Conservation (phyloP, 2,888 invertebrate species). For the Crossocerus cetratus region DNA sequence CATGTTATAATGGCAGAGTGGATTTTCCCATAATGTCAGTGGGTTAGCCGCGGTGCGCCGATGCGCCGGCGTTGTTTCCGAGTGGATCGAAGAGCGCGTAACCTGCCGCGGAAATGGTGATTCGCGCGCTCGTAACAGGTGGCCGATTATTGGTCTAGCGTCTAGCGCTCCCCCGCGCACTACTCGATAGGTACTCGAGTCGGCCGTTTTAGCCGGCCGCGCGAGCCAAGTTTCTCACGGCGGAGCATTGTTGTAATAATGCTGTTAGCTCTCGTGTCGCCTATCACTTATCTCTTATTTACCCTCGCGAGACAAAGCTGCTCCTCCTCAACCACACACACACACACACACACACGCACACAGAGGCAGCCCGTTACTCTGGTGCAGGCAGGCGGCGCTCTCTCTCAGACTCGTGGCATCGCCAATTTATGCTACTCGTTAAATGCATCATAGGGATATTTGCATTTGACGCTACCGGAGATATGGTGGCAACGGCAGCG, state of each 20-base stretch:
- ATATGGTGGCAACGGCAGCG: neutral
- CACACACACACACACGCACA: too few relatives aligned
- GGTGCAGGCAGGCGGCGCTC: neutral
- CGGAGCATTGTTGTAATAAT: constrained; percentile 31
- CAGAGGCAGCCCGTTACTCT: neutral
- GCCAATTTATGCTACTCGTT: constrained; percentile 1
- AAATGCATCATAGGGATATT: constrained; percentile 2
- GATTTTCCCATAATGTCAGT: constrained; percentile 54
- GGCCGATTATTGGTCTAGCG: constrained; percentile 35
- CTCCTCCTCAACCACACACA: too few relatives aligned
- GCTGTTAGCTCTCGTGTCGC: constrained; percentile 5
- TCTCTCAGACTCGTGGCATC: neutral
- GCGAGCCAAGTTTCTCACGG: constrained; percentile 33
- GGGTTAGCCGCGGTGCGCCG: constrained; percentile 43
- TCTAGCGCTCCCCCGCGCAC: constrained; percentile 13
- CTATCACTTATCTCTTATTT: constrained; percentile 18
- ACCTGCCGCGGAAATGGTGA: constrained; percentile 47
- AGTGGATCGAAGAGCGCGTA: constrained; percentile 14
- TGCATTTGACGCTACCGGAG: neutral
- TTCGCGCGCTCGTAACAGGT: constrained; percentile 21
- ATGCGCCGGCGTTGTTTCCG: constrained; percentile 4
- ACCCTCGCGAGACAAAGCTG: neutral
- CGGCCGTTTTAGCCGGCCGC: constrained; percentile 1
- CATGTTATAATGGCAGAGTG: constrained; percentile 10
- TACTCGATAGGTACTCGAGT: constrained; percentile 12